These are phyloP conservation scores for Thunnus maccoyii DNA, from an alignment of 2,113 vertebrate species.

Conservation along the genomic window DNA sequence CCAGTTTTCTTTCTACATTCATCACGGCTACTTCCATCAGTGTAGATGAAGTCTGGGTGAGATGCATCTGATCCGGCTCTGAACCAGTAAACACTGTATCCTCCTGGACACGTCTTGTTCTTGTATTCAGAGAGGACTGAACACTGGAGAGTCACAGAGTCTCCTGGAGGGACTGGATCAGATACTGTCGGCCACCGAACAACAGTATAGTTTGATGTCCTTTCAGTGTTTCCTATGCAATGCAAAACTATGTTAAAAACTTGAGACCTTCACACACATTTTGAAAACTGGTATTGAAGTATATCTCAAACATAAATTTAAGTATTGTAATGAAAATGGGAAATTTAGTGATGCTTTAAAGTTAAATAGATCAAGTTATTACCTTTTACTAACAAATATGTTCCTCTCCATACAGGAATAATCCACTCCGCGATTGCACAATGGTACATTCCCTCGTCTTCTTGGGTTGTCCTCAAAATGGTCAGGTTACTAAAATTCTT, in stretches of 20 bases:
- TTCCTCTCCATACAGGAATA: too few species aligned
- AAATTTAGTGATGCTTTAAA: too few species aligned
- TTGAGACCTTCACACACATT: constrained; percentile 5
- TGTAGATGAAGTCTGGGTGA: constrained; percentile 31
- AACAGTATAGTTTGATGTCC: too few species aligned
- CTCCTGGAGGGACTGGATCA: constrained; percentile 14
- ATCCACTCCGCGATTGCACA: too few species aligned
- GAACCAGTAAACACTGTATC: constrained; percentile 58
- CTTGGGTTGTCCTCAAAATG: not conserved
- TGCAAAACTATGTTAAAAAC: too few species aligned
- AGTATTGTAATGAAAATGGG: not conserved
- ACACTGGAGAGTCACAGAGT: constrained; percentile 51
- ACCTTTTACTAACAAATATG: too few species aligned
- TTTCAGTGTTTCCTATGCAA: too few species aligned
- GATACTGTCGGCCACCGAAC: too few species aligned
- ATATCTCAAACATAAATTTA: not conserved
- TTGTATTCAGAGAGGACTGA: constrained; percentile 31
- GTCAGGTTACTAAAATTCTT: not conserved
- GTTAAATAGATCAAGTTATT: too few species aligned
- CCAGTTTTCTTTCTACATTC: constrained; percentile 3
- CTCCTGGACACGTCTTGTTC: not conserved
- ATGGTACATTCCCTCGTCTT: too few species aligned
- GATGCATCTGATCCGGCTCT: constrained; percentile 27
- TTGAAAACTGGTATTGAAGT: not conserved
- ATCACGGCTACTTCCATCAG: not conserved